Evolutionary conservation across 2,888 invertebrate species (phyloP).

Genomic region (Ecdyonurus torrentis): DNA sequence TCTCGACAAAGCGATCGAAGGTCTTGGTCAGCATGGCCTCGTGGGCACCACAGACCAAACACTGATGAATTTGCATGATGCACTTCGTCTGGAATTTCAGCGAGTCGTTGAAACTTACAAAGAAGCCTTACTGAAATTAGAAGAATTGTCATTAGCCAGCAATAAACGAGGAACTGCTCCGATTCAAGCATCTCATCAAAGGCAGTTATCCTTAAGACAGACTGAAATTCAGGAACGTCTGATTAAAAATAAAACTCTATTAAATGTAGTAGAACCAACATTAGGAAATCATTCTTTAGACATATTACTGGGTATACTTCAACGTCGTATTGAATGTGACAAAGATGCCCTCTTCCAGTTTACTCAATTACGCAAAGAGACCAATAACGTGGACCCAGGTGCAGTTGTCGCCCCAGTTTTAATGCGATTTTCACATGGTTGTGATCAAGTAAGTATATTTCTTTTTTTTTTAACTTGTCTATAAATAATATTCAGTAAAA

Average conservation of each 20-base stretch:
- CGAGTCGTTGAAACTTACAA: conserved; percentile 73
- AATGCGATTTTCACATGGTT: conserved; percentile 31
- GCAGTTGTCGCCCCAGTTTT: conserved; percentile 39
- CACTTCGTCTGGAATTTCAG: conserved; percentile 44
- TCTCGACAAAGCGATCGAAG: conserved; percentile 72
- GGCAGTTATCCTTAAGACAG: conserved; percentile 65
- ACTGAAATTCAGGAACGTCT: conserved; percentile 76
- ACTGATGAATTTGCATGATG: conserved; percentile 54
- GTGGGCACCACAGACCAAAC: conserved; percentile 37
- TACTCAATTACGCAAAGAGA: conserved; percentile 36
- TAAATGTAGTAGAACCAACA: conserved; percentile 49
- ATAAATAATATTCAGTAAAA: too few relatives aligned
- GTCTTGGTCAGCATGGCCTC: conserved; percentile 75
- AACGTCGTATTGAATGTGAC: conserved; percentile 73
- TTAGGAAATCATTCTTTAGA: conserved; percentile 66
- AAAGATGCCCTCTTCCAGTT: conserved; percentile 64
- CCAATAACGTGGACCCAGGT: conserved; percentile 36
- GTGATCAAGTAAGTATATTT: conserved; percentile 34
- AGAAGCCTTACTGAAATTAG: conserved; percentile 69
- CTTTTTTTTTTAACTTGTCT: too few relatives aligned
- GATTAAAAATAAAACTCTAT: conserved; percentile 78
- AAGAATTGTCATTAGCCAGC: conserved; percentile 29
- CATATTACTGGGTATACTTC: conserved; percentile 51
- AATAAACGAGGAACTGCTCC: conserved; percentile 40
- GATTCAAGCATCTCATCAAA: conserved; percentile 74